Evolutionary conservation across 35 echinoderm and acorn worm species (phyloP).

Genomic region (Eucidaris tribuloides): DNA sequence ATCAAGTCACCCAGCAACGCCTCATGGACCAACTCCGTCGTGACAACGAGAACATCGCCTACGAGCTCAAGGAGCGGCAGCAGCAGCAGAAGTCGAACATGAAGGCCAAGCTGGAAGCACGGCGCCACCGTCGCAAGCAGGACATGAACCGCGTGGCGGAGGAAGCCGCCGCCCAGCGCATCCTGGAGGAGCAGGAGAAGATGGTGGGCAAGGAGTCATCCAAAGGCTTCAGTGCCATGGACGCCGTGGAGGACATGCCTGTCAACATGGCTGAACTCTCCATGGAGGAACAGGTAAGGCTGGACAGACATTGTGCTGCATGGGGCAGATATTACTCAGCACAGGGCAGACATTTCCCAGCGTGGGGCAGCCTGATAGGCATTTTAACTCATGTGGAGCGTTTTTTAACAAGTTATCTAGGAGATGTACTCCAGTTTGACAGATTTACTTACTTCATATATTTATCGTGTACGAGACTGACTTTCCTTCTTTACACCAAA

Average conservation of each 20-base stretch:
- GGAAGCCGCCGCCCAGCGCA: conserved; percentile 72
- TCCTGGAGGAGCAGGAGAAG: conserved; percentile 79
- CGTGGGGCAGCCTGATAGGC: too few species aligned
- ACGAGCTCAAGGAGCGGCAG: conserved; percentile 64
- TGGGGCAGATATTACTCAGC: too few species aligned
- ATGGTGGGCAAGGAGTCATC: conserved; percentile 3
- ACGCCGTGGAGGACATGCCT: conserved; percentile 46
- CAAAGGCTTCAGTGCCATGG: conserved; percentile 20
- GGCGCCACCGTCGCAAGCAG: conserved; percentile 45
- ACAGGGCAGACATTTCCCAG: too few species aligned
- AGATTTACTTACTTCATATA: too few species aligned
- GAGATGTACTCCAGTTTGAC: too few species aligned
- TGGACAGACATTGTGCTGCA: too few species aligned
- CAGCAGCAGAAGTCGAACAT: conserved; percentile 80
- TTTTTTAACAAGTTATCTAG: too few species aligned
- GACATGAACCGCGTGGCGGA: conserved; percentile 63
- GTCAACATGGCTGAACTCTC: conserved; percentile 72
- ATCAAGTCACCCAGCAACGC: conserved; percentile 74
- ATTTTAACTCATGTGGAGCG: too few species aligned
- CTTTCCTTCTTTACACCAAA: too few species aligned
- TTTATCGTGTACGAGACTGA: too few species aligned
- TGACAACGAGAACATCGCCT: conserved; percentile 69
- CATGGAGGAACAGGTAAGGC: conserved; percentile 98
- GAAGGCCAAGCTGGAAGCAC: conserved; percentile 59
- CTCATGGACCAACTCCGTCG: conserved; percentile 84